Conservation (phyloP, 2,888 invertebrate genomes). For the Stictocephala bisonia region DNA sequence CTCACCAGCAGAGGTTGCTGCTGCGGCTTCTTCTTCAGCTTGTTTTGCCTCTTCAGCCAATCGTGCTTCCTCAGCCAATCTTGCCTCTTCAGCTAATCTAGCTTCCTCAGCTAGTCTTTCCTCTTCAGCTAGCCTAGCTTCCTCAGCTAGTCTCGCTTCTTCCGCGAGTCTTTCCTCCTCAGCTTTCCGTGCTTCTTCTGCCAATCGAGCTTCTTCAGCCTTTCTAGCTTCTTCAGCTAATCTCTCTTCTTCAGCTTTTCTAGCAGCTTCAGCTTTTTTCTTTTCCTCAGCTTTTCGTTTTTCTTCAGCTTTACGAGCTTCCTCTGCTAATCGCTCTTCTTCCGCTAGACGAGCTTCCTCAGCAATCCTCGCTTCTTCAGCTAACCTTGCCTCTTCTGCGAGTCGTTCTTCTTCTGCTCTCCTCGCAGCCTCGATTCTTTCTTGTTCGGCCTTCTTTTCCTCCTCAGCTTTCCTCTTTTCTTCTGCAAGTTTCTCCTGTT, state of each 20-base stretch:
- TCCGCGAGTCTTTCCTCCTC: slow-evolving; percentile 65
- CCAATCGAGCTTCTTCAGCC: slow-evolving; percentile 69
- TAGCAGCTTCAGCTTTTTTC: slow-evolving; percentile 68
- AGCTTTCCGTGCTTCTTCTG: slow-evolving; percentile 58
- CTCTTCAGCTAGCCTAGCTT: slow-evolving; percentile 65
- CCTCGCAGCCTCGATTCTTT: slow-evolving; percentile 64
- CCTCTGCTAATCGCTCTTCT: slow-evolving; percentile 66
- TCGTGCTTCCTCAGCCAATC: slow-evolving; percentile 72
- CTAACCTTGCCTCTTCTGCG: slow-evolving; percentile 61
- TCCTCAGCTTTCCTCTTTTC: slow-evolving; percentile 54
- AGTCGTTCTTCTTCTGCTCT: slow-evolving; percentile 64
- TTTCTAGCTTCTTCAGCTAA: slow-evolving; percentile 66
- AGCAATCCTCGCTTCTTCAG: slow-evolving; percentile 67
- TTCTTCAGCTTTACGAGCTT: slow-evolving; percentile 70
- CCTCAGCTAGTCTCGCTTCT: slow-evolving; percentile 66
- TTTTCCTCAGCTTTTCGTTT: slow-evolving; percentile 72
- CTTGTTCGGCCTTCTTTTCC: slow-evolving; percentile 69
- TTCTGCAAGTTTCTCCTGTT: slow-evolving; percentile 68
- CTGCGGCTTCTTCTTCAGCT: slow-evolving; percentile 70
- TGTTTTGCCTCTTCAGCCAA: slow-evolving; percentile 70
- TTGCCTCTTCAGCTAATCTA: slow-evolving; percentile 66
- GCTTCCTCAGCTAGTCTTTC: slow-evolving; percentile 64
- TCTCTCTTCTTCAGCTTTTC: slow-evolving; percentile 67
- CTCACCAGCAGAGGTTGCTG: slow-evolving; percentile 68
- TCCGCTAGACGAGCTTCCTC: slow-evolving; percentile 63